phyloP scores from a whole-genome alignment of 2,888 invertebrate species.

The Orthosia cruda region DNA sequence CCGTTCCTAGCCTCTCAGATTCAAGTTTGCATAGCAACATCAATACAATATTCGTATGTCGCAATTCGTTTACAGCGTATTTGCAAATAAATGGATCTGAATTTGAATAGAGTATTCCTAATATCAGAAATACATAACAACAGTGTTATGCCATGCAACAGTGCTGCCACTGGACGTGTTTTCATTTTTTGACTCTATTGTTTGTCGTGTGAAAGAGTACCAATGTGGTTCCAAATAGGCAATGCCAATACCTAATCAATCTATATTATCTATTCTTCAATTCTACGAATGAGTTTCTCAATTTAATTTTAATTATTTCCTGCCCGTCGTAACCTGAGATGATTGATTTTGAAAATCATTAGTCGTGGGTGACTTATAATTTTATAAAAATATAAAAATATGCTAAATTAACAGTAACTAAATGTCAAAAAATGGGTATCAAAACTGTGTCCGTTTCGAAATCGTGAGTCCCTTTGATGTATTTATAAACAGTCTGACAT shows the following conservation, averaged over 20 bases:
- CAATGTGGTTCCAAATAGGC: neutral
- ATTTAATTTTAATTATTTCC: constrained; percentile 44
- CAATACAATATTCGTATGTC: too few species aligned
- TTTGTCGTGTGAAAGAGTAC: neutral
- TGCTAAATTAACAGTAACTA: constrained; percentile 65
- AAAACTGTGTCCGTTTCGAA: constrained; percentile 60
- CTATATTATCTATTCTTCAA: constrained; percentile 2
- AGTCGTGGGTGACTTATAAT: constrained; percentile 20
- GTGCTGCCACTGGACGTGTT: too few species aligned
- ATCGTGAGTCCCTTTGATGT: constrained; percentile 63
- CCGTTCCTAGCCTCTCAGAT: too few species aligned
- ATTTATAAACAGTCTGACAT: neutral
- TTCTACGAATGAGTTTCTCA: constrained; percentile 28
- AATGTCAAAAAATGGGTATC: constrained; percentile 68
- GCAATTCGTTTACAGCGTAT: too few species aligned
- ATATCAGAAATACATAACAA: too few species aligned
- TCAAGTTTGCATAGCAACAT: too few species aligned
- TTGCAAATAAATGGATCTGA: too few species aligned
- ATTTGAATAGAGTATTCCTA: too few species aligned
- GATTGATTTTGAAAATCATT: neutral
- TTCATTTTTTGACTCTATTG: too few species aligned
- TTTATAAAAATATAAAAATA: constrained; percentile 55
- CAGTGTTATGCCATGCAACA: too few species aligned
- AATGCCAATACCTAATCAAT: neutral
- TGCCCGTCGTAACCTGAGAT: constrained; percentile 18